These are phyloP conservation scores for Bubalus kerabau DNA, from an alignment of 2,113 vertebrate species.

Conservation along the genomic window DNA sequence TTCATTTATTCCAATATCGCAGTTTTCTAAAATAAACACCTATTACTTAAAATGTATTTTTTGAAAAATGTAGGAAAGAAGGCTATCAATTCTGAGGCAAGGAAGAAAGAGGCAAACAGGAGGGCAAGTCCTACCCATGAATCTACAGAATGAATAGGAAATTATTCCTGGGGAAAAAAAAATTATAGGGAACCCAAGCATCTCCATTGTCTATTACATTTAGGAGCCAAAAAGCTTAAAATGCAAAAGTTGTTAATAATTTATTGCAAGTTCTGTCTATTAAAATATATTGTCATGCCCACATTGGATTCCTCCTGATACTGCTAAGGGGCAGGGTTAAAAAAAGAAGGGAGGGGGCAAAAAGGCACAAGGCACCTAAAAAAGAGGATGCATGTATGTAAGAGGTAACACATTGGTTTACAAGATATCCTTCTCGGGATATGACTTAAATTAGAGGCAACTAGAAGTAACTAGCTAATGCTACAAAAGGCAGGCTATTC, in stretches of 20 bases:
- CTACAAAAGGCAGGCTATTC: background rate
- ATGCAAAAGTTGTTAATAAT: background rate
- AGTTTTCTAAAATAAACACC: slow-evolving; percentile 23
- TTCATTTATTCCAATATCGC: background rate
- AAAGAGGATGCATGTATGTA: background rate
- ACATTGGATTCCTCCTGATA: background rate
- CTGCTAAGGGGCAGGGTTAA: background rate
- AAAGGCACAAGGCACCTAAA: background rate
- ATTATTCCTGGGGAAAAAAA: background rate
- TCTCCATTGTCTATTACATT: background rate
- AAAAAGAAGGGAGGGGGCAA: background rate
- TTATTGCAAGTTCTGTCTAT: background rate
- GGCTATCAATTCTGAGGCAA: background rate
- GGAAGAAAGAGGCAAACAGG: background rate
- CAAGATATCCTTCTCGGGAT: background rate
- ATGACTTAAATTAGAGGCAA: background rate
- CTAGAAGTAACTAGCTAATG: background rate
- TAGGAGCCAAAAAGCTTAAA: background rate
- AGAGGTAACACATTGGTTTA: background rate
- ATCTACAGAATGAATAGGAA: background rate
- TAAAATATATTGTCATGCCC: background rate
- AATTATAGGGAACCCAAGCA: background rate
- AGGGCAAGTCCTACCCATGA: background rate
- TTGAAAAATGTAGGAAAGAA: slow-evolving; percentile 17
- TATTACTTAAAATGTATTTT: slow-evolving; percentile 18